These are phyloP conservation scores for Thymallus thymallus DNA, from an alignment of 2,113 vertebrate genomes.

Conservation along the genomic window DNA sequence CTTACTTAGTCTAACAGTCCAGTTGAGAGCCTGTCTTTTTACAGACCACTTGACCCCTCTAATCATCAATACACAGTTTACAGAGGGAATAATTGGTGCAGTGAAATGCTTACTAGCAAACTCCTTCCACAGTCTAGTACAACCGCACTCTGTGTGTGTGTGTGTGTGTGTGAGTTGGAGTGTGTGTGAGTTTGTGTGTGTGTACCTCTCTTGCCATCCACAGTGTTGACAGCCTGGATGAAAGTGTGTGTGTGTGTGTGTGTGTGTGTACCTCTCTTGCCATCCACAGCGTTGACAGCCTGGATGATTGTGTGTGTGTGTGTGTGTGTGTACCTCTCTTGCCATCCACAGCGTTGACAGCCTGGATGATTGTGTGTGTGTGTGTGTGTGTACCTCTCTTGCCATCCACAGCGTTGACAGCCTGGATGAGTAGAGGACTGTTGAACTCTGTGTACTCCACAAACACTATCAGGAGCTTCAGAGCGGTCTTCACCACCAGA, in stretches of 20 bases:
- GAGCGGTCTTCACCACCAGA: constrained; percentile 88
- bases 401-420: constrained; percentile 80
- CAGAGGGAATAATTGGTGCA: no score
- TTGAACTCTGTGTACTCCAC: constrained; percentile 91
- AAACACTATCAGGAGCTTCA: constrained; percentile 96
- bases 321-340: constrained; percentile 53
- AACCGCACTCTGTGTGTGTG: neutral
- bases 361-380: constrained; percentile 74
- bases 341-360: constrained; percentile 80
- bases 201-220: constrained; percentile 79
- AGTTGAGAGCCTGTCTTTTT: no score
- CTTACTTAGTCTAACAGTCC: no score
- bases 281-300: no score
- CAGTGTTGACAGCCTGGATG: constrained; percentile 80
- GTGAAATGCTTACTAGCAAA: no score
- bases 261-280: constrained; percentile 16
- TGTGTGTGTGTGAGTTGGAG: neutral
- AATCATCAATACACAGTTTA: no score
- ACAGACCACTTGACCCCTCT: no score
- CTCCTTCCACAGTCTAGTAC: no score
- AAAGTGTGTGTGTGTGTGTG: constrained; percentile 45
- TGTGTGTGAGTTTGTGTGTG: neutral
- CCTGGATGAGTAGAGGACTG: constrained; percentile 80
- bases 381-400: constrained; percentile 71
- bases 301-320: no score